Percentiles rank a stretch among this genome's conserved stretches.
Evolutionary conservation across 2,113 vertebrate species (phyloP).

Genomic region (Dolichallabes microphthalmus): DNA sequence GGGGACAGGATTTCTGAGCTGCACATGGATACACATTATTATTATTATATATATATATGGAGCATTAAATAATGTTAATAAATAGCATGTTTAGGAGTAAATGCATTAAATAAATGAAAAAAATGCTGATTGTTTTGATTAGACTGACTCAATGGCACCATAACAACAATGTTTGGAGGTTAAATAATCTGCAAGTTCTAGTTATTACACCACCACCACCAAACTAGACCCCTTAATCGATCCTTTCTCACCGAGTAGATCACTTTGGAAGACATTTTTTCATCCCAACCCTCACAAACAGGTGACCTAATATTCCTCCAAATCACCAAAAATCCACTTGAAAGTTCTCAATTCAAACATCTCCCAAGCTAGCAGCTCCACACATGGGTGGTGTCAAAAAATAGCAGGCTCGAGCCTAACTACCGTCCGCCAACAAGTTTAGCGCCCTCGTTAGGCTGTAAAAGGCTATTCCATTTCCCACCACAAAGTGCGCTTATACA

Average conservation of each 20-base stretch:
- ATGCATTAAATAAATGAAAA: too few relatives aligned
- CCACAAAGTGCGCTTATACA: not conserved
- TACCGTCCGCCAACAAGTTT: accelerated
- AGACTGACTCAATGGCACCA: too few relatives aligned
- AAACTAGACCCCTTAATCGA: not conserved
- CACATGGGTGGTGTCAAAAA: constrained; percentile 55
- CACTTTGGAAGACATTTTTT: constrained; percentile 63
- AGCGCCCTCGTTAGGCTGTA: not conserved
- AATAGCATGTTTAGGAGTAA: too few relatives aligned
- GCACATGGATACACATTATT: not conserved
- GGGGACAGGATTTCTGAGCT: constrained; percentile 76
- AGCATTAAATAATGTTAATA: not conserved
- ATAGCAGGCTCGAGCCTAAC: not conserved
- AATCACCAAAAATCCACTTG: not conserved
- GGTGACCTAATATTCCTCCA: not conserved
- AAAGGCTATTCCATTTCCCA: accelerated
- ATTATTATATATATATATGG: not conserved
- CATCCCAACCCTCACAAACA: constrained; percentile 19
- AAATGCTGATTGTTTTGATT: too few relatives aligned
- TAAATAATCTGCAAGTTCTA: not conserved
- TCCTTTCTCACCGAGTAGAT: constrained; percentile 66
- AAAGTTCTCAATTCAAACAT: not conserved
- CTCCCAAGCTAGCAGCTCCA: not conserved
- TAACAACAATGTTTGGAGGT: too few relatives aligned
- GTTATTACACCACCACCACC: not conserved